phyloP scores from a whole-genome alignment of 2,888 invertebrate species.

The Encarsia formosa region DNA sequence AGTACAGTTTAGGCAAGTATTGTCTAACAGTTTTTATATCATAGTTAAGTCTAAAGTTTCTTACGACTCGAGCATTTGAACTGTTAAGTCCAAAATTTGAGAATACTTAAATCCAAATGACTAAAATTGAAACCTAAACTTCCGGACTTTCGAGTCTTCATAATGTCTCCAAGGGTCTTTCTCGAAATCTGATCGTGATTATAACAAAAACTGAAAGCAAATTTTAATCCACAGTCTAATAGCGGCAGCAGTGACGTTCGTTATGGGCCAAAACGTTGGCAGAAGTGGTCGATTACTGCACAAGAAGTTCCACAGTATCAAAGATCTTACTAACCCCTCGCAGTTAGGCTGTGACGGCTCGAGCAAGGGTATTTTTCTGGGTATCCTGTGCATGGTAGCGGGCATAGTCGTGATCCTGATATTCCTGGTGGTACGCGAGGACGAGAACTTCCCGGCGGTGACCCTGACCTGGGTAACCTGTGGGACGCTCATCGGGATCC shows the following conservation, averaged over 20 bases:
- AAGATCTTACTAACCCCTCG: constrained; percentile 37
- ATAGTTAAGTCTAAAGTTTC: too few species aligned
- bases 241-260: constrained; percentile 56
- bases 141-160: too few species aligned
- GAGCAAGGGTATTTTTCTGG: constrained; percentile 56
- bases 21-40: too few species aligned
- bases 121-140: too few species aligned
- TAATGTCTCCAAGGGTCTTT: too few species aligned
- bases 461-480: constrained; percentile 54
- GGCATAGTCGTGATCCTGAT: constrained; percentile 56
- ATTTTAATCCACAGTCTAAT: constrained; percentile 55
- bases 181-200: too few species aligned
- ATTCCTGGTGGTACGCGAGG: constrained; percentile 55
- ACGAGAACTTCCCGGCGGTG: constrained; percentile 51
- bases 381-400: constrained; percentile 55
- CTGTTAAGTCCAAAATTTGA: too few species aligned
- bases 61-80: too few species aligned
- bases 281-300: constrained; percentile 42
- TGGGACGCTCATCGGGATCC: constrained; percentile 52
- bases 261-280: constrained; percentile 56
- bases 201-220: too few species aligned
- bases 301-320: constrained; percentile 44
- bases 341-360: constrained; percentile 54
- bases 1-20: constrained; percentile 54
- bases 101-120: too few species aligned